These are phyloP conservation scores for Xenus cinereus DNA, from an alignment of 2,113 vertebrate genomes.

Conservation along the genomic window DNA sequence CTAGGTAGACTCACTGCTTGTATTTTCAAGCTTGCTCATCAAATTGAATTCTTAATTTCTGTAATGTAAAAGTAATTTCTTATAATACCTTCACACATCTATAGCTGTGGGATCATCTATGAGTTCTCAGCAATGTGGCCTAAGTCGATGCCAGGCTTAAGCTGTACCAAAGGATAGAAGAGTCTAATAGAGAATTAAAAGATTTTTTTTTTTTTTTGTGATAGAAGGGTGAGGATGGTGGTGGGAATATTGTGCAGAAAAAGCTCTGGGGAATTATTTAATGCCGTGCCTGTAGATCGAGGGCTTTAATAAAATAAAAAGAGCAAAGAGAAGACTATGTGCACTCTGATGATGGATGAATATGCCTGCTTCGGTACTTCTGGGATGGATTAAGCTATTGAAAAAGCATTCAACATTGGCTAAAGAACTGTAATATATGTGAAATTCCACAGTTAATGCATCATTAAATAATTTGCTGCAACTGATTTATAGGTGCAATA, in stretches of 20 bases:
- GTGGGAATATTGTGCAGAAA: background rate
- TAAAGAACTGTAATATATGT: conserved; percentile 66
- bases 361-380: conserved; percentile 44
- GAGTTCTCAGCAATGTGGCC: background rate
- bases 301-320: conserved; percentile 62
- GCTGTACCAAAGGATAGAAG: background rate
- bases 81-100: background rate
- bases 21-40: background rate
- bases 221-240: background rate
- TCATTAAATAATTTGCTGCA: conserved; percentile 75
- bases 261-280: conserved; percentile 7
- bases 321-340: conserved; percentile 34
- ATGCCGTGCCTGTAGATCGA: background rate
- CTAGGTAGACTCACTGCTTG: background rate
- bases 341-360: conserved; percentile 59
- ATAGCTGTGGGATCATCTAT: background rate
- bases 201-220: background rate
- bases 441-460: conserved; percentile 71
- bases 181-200: background rate
- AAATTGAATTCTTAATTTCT: background rate
- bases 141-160: background rate
- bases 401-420: conserved; percentile 60
- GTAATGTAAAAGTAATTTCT: background rate
- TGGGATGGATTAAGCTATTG: conserved; percentile 72
- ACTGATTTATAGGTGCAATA: conserved; percentile 72